Base-by-base conservation (phyloP, 2,113 vertebrate species). In the Furnarius figulus region DNA sequence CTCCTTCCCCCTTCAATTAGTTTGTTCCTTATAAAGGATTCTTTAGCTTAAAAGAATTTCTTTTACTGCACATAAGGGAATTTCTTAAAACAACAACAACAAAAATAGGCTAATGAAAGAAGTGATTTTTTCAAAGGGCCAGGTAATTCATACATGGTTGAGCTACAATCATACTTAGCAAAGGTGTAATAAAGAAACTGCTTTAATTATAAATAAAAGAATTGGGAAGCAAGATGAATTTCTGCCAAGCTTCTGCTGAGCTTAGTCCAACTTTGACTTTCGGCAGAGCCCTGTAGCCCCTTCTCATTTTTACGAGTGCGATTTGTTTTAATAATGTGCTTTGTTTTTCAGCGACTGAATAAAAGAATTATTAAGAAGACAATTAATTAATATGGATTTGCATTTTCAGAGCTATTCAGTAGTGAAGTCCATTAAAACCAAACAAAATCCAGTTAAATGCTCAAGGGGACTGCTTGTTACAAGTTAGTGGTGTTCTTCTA, bases 341-440 rank as follows among this genome's bases (percentile, higher is more conserved):
- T 96, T 78, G 47, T 42, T 95, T 92, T 85, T 63, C 39, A 53
- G 12, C 50, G 88, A 47, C 31, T 74, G 59, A 52, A 73, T 2
- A 9, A 59, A 73, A 75, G 52, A 30, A 90, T 35, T 52, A 15
- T 84, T 93, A 87, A 53, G 67, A 63, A 90, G 81, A 28, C 55
- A 63, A 47, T 84, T 92, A 16, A 56, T 90, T 93, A 91, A 33
- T 71, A 86, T 3, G n/a, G 39, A 55, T 67, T 74, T 94, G 59
- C 24, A 33, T 80, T 93, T 93, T 90, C 47, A 27, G 70, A 91
- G 67, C 44, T 71, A 10, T 56, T 80, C 35, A 63, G 44, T 87
- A 71, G 65, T 22, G 35, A 82, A 94, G 82, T 81, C 50, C 14
- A 61, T 96, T 97, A 84, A 84, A 89, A 85, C 5, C n/a, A 90